These are phyloP conservation scores for Orientallactaga sibirica DNA, from an alignment of 2,797 vertebrate species.

Conservation along the genomic window DNA sequence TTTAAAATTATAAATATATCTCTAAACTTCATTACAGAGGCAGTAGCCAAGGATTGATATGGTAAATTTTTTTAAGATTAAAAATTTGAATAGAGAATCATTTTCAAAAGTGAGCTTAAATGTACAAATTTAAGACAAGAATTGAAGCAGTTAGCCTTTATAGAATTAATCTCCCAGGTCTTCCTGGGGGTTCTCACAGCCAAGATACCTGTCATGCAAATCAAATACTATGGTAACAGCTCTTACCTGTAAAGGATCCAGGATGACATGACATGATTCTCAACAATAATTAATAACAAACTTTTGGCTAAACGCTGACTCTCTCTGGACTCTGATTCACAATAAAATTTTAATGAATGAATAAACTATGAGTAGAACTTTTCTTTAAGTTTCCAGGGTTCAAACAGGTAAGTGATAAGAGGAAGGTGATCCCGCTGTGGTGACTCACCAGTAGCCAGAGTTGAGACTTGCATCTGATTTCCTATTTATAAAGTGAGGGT, in stretches of 20 bases:
- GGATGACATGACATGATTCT: neutral
- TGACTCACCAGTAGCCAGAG: neutral
- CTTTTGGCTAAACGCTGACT: neutral
- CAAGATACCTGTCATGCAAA: slow-evolving; percentile 63
- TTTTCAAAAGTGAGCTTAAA: slow-evolving; percentile 38
- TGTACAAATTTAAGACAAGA: slow-evolving; percentile 14
- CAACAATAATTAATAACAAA: neutral
- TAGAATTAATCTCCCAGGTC: slow-evolving; percentile 77
- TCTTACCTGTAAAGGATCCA: neutral
- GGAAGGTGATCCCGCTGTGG: neutral
- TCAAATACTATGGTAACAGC: slow-evolving; percentile 71
- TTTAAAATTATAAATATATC: neutral
- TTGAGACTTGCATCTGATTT: neutral
- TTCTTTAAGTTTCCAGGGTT: neutral
- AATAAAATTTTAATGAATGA: slow-evolving; percentile 7
- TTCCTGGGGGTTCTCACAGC: slow-evolving; percentile 68
- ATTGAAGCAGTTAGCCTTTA: slow-evolving; percentile 34
- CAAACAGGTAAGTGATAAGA: neutral
- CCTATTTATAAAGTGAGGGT: neutral
- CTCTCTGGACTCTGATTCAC: neutral
- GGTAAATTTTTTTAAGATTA: slow-evolving; percentile 56
- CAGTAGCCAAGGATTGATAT: neutral
- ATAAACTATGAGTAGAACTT: slow-evolving; percentile 5
- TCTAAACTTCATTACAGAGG: neutral
- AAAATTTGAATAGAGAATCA: slow-evolving; percentile 44